Evolutionary conservation across 2,888 invertebrate species (phyloP), one percentile per base, ranked within the genome.

Genomic region (Drosophila nigricruria): DNA sequence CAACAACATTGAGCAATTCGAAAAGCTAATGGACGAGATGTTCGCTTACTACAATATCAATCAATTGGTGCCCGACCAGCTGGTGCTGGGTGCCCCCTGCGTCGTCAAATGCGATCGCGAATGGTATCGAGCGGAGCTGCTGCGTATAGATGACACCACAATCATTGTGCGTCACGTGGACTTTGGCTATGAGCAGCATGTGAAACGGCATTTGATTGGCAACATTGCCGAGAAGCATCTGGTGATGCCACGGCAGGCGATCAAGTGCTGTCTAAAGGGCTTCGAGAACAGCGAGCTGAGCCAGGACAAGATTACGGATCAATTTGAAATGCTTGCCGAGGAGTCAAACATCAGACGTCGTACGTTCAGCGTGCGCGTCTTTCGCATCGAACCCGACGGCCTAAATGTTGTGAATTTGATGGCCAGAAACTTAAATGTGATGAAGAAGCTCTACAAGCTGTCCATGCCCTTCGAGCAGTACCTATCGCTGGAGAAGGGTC

Each of bases 141-240:
- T 95, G 72, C 94, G 95, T 43, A 93, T 95, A 5, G 94, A 94
- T 36, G 94, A 93, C 2, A 93, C 89, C n/a, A 94, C 94, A 70
- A 94, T 95, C 1, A 93, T 95, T 62, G 96, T 99, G 1, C 94
- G 96, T 3, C 99, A 98, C 93, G 96, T 99, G 18, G 99, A 99
- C 93, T 99, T 97, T 93, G 99, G 99, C 8, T 99, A 99, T 93
- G 96, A 97, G 88, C 98, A 98, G 91, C 94, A 94, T n/a, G 95
- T 97, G 1, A 92, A 94, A 9, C 91, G 94, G 1, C 93, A 94
- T 14, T 93, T 95, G 40, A 92, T 97, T 32, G 95, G 95, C 69
- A 93, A 94, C 25, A 96, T 97, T 27, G 94, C 95, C 5, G 94
- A 95, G 5, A 94, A 95, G 61, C 93, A 96, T 73, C 93, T 96